A percentile compares a stretch with the other conserved stretches of the same genome.
Evolutionary conservation across 2,888 invertebrate species (phyloP).

Genomic region (Hypolimnas misippus): DNA sequence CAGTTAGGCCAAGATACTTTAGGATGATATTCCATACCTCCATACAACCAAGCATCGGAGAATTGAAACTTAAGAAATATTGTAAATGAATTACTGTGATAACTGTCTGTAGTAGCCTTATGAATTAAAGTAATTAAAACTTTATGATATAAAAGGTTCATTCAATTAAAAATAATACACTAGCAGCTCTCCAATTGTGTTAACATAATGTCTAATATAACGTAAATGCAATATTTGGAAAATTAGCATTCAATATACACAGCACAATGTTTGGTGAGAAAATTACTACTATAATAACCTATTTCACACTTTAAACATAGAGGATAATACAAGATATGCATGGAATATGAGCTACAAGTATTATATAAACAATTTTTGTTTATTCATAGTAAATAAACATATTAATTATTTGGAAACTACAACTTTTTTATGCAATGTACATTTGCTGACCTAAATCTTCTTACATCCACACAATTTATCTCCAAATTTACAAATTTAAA

Average conservation of each 20-base stretch:
- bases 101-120: too few species aligned
- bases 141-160: too few species aligned
- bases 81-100: too few species aligned
- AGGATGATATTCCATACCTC: not conserved
- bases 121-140: too few species aligned
- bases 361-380: not conserved
- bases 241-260: not conserved
- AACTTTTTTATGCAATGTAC: not conserved
- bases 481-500: conserved; percentile 4
- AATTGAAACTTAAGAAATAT: too few species aligned
- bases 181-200: not conserved
- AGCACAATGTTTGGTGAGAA: not conserved
- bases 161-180: too few species aligned
- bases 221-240: conserved; percentile 3
- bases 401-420: not conserved
- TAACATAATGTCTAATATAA: not conserved
- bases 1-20: not conserved
- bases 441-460: not conserved
- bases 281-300: not conserved
- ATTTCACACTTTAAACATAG: not conserved
- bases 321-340: not conserved
- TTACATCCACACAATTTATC: not conserved
- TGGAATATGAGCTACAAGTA: not conserved
- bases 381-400: not conserved
- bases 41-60: too few species aligned